Conservation (phyloP, 2,888 invertebrate genomes). For the Hyposoter didymator region DNA sequence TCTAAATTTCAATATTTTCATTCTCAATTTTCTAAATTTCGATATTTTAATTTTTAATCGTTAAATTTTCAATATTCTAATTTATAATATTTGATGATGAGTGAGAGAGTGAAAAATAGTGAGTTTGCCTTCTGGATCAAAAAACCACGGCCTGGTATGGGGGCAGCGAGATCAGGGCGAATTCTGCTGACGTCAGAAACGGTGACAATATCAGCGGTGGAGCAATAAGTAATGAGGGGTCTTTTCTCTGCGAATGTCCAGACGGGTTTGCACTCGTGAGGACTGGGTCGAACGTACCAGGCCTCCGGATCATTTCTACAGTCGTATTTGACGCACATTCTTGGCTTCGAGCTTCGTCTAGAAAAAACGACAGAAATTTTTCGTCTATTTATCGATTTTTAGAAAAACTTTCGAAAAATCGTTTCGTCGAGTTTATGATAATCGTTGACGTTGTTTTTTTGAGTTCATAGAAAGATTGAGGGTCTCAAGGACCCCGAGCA, state of each 20-base stretch:
- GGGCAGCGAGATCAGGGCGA: conserved; percentile 71
- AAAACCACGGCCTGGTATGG: conserved; percentile 76
- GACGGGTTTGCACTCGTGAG: conserved; percentile 77
- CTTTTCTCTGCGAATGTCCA: conserved; percentile 77
- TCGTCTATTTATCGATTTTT: not conserved
- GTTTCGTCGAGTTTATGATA: not conserved
- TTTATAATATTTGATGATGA: not conserved
- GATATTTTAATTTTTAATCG: not conserved
- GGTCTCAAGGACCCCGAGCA: not conserved
- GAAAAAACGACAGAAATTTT: not conserved
- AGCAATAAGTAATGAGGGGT: conserved; percentile 78
- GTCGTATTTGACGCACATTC: conserved; percentile 75
- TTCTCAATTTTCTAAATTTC: not conserved
- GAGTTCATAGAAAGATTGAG: not conserved
- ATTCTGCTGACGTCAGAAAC: conserved; percentile 71
- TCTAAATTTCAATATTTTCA: too few species aligned
- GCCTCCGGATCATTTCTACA: conserved; percentile 76
- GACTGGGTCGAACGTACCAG: conserved; percentile 77
- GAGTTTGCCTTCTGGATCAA: conserved; percentile 75
- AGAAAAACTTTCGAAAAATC: not conserved
- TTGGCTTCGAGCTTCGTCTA: conserved; percentile 68
- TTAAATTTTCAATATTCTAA: not conserved
- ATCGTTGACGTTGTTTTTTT: too few species aligned
- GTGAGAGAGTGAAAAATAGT: not conserved
- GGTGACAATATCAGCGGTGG: conserved; percentile 71